Base-by-base conservation (phyloP, 2,888 invertebrate genomes). In the Drosophila phalerata region DNA sequence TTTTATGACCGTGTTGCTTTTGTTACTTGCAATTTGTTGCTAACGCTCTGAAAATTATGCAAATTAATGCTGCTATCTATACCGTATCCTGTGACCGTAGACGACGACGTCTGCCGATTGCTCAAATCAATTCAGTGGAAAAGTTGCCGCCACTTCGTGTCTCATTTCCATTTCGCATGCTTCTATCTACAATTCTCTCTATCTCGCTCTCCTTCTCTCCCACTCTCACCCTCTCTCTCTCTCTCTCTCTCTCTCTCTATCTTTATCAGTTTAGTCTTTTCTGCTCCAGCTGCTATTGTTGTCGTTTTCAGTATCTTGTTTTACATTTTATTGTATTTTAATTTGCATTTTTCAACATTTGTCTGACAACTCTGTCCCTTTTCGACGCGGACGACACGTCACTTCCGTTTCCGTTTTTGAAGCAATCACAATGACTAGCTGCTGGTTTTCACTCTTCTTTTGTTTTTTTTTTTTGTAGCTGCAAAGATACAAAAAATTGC, bases 241-340 rank as follows among this genome's bases (percentile, higher is more conserved):
- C 9, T 32, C 22, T 42, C 19, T 32, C 17, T 3, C 40, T 19
- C 17, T 11, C 45, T 42, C 34, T 19, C 17, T 11, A 37, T 42
- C 3, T 13, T 10, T 34, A 40, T 40, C 11, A 30, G 9, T 64
- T 53, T 49, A 25, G 42, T 48, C 55, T 25, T 40, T 51, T 15
- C 56, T 60, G 40, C 17, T 58, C 9, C 57, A 45, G 58, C 28
- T 51, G 61, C 2, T 58, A 22, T 10, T 62, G 48, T 15, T 53
- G 48, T 5, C 43, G 52, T 25, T 65, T 57, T 38, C 57, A 43
- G 9, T 65, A 52, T 42, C 57, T 73, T 77, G 79, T 74, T 85
- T 87, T 79, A 85, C 88, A 85, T 89, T 89, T 89, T 85, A 87
- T 84, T 84, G 71, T 89, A 70, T 87, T 89, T 84, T 81, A 89